Conservation (phyloP, 2,888 invertebrate genomes). For the Esperia sulphurella region DNA sequence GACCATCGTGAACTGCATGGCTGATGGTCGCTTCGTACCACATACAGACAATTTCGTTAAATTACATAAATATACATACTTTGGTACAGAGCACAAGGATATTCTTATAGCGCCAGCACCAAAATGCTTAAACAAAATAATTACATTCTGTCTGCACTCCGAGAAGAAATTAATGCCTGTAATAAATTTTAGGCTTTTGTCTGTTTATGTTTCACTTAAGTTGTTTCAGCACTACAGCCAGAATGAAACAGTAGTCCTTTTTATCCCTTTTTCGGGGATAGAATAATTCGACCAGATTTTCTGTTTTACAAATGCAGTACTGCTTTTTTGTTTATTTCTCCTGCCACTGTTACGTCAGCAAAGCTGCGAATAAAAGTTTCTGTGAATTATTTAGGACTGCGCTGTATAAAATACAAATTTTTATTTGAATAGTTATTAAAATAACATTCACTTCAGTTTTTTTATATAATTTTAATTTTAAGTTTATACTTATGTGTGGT, state of each 20-base stretch:
- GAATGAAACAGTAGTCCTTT: conserved; percentile 24
- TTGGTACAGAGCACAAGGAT: conserved; percentile 1
- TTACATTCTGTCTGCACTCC: conserved; percentile 33
- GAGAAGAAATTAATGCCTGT: conserved; percentile 45
- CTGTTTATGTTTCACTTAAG: conserved; percentile 46
- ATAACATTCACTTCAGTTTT: too few relatives aligned
- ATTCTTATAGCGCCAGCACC: conserved; percentile 17
- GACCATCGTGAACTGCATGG: too few relatives aligned
- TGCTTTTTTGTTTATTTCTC: neutral
- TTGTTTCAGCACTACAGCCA: conserved; percentile 27
- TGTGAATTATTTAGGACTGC: too few relatives aligned
- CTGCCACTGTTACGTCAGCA: neutral
- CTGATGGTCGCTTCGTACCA: too few relatives aligned
- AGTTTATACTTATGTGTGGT: too few relatives aligned
- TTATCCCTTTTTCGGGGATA: conserved; percentile 16
- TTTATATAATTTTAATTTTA: too few relatives aligned
- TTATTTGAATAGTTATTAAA: too few relatives aligned
- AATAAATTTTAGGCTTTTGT: conserved; percentile 51
- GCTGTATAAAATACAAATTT: too few relatives aligned
- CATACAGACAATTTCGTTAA: neutral
- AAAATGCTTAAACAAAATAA: conserved; percentile 32
- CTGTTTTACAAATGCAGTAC: neutral
- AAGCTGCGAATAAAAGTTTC: neutral
- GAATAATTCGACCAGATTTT: conserved; percentile 4
- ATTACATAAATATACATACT: neutral